Base-by-base conservation (phyloP, 2,113 vertebrate species). In the Nymphicus hollandicus region DNA sequence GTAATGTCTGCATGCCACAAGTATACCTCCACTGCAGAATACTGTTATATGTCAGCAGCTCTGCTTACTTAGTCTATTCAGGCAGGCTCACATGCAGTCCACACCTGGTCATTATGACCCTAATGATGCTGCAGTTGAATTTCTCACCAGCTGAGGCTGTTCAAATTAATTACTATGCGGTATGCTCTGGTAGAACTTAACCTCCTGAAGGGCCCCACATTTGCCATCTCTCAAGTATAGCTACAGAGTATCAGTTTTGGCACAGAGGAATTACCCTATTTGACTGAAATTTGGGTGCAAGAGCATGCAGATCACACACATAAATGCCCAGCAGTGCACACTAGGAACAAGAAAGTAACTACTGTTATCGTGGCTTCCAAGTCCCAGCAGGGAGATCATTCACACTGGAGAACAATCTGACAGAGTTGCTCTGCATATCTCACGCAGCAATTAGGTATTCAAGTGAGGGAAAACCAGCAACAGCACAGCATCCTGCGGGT, bases 1-100 rank as follows among this genome's bases (percentile, higher is more conserved):
- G 16, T 13, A 41, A 56, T 0, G 2, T 13, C 13, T 69, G 12
- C 37, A 5, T 0, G 3, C 49, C 6, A 29, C 1, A 17, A 53
- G 55, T 3, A 20, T 13, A 37, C 15, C 39, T 60, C 52, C 23
- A 5, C 2, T 13, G 28, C 55, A 41, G 17, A 44, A 23, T 4
- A n/a, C 1, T 4, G 44, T 17, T 15, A n/a, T 15, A 35, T 14
- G 29, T 11, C 31, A 73, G n/a, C 44, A 43, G 5, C 53, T 85
- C 47, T 56, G 41, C 53, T 47, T 29, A 13, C 39, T 3, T 4
- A 11, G 35, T 3, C 72, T 60, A 3, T 11, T 17, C n/a, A 35
- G 39, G 39, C 12, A 44, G 6, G 39, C 18, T 24, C 71, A 39
- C 0, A 0, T 2, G 22, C 18, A 9, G 15, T 18, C 44, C 31